Base-by-base conservation (phyloP, 2,888 invertebrate genomes). In the Drosophila acutilabella region DNA sequence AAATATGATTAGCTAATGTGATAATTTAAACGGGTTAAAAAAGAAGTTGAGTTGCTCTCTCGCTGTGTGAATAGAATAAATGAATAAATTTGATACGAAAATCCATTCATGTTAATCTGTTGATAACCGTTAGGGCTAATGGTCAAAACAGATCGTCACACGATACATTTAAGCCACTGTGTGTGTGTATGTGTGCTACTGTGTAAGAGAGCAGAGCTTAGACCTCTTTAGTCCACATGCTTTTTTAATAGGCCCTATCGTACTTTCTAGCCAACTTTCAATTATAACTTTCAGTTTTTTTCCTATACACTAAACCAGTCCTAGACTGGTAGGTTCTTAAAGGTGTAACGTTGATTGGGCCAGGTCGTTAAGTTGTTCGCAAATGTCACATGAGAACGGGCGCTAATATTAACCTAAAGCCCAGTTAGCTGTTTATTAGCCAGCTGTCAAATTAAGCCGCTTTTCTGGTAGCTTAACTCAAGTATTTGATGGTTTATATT, bases 261-360 rank as follows among this genome's bases (percentile, higher is more conserved):
- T 62, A 62, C 59, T 84, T 84, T 82, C 81, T 81, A 69, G 64
- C 42, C 54, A 65, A 78, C 78, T 78, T 78, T 78, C 74, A 78
- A 78, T 78, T 61, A 81, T 67, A 69, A 84, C 81, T 82, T 84
- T 84, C 85, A 62, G 72, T 84, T 82, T 84, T 54, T 4, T 6
- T n/a, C 1, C 11, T 6, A n/a, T 14, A 13, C 47, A 36, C 33
- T 62, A 61, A 74, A 64, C 66, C 52, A 74, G 58, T 51, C 16
- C 48, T 16, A 36, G 68, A 51, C 67, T 59, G 36, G n/a, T 71
- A 54, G 36, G 84, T 81, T 84, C 84, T 78, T 56, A 18, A 61
- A 56, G 44, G n/a, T 62, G 42, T n/a, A 11, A 1, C 26, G 23
- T 10, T 33, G 33, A 18, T 48, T 18, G 33, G 16, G 48, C 48